These are phyloP conservation scores for Acleris cristana DNA, from an alignment of 2,888 invertebrate species.

Conservation along the genomic window DNA sequence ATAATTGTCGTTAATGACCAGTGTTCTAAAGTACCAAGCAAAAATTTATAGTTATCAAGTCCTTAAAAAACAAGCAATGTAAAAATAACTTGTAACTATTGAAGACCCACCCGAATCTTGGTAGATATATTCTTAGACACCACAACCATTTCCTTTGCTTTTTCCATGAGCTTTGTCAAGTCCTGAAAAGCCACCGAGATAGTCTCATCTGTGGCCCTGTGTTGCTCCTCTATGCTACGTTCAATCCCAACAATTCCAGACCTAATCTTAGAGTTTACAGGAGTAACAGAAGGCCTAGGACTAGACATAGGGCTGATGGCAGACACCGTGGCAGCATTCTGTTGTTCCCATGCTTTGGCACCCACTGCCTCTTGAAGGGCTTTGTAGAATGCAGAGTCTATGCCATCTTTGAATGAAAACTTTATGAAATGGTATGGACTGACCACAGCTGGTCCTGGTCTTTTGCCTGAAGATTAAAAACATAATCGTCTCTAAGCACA, in stretches of 20 bases:
- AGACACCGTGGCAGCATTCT: conserved; percentile 52
- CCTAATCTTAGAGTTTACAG: conserved; percentile 86
- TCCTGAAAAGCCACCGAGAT: conserved; percentile 98
- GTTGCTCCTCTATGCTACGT: conserved; percentile 94
- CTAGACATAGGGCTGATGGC: conserved; percentile 51
- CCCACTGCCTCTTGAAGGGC: conserved; percentile 86
- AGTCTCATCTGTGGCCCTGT: conserved; percentile 95
- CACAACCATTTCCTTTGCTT: conserved; percentile 98
- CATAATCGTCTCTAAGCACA: background rate
- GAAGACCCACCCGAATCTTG: conserved; percentile 88
- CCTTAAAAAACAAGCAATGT: no score
- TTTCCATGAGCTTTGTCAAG: conserved; percentile 95
- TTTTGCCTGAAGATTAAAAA: conserved; percentile 77
- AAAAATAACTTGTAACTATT: no score
- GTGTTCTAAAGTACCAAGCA: background rate
- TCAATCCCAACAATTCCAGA: conserved; percentile 98
- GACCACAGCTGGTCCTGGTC: conserved; percentile 89
- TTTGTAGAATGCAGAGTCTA: conserved; percentile 85
- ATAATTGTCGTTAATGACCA: no score
- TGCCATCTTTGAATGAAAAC: conserved; percentile 93
- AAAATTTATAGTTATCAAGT: no score
- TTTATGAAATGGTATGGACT: conserved; percentile 90
- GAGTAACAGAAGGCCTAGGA: conserved; percentile 54
- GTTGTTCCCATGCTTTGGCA: conserved; percentile 86
- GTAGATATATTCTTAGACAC: conserved; percentile 95